phyloP scores from a whole-genome alignment of 30 jellyfish, hydroid and myxozoan genomes.

The Nemopilema nomurai region DNA sequence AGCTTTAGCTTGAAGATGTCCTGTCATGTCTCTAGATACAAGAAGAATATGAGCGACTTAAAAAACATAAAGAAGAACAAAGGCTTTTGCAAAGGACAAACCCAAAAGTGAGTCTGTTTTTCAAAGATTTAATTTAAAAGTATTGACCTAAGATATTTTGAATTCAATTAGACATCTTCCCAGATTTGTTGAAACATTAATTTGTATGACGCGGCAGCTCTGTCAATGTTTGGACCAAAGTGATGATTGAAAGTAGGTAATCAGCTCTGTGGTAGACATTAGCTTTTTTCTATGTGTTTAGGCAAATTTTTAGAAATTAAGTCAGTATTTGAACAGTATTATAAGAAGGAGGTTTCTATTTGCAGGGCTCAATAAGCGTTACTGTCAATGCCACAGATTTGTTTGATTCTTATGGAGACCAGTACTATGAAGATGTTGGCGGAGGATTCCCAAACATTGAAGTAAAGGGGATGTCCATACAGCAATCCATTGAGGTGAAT shows the following conservation, averaged over 20 bases:
- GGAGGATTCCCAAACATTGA: slow-evolving; percentile 90
- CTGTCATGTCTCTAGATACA: too few relatives aligned
- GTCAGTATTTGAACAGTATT: too few relatives aligned
- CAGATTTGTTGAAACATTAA: too few relatives aligned
- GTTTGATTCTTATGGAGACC: slow-evolving; percentile 81
- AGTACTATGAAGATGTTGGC: slow-evolving; percentile 60
- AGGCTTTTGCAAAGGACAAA: slow-evolving; percentile 84
- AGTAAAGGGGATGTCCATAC: slow-evolving; percentile 84
- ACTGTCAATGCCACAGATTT: slow-evolving; percentile 87
- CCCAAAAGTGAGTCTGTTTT: slow-evolving; percentile 71
- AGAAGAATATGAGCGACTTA: slow-evolving; percentile 93
- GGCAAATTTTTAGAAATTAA: too few relatives aligned
- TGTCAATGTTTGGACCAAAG: too few relatives aligned
- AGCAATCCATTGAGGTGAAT: slow-evolving; percentile 93
- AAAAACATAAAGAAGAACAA: slow-evolving; percentile 81
- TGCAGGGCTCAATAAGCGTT: slow-evolving; percentile 86
- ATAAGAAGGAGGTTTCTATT: not conserved
- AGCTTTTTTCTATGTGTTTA: too few relatives aligned
- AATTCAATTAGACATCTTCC: too few relatives aligned
- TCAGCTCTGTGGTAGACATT: too few relatives aligned
- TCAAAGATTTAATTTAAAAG: not conserved
- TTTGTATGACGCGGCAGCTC: too few relatives aligned
- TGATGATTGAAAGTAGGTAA: too few relatives aligned
- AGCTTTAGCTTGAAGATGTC: too few relatives aligned
- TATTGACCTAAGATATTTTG: too few relatives aligned